Percentiles rank a stretch among this genome's conserved stretches.
These are phyloP conservation scores for Eugnorisma glareosa DNA, from an alignment of 2,888 invertebrate species.

Conservation along the genomic window DNA sequence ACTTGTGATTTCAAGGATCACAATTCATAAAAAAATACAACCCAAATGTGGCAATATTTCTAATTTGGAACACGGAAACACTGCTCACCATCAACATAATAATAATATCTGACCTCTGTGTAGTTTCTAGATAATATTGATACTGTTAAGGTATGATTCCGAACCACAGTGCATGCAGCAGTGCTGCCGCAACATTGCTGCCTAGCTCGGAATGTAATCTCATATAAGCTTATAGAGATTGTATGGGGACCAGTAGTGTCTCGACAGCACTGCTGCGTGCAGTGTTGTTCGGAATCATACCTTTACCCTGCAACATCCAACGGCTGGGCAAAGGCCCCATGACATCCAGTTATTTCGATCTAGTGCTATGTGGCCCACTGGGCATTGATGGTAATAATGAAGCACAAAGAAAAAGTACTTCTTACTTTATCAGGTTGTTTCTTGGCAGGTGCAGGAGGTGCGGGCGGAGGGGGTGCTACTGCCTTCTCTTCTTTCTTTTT, in stretches of 20 bases:
- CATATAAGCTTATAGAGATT: no score
- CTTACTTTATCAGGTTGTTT: constrained; percentile 85
- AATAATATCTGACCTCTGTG: background rate
- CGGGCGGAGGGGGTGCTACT: constrained; percentile 75
- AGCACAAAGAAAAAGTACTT: no score
- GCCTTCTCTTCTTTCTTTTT: constrained; percentile 86
- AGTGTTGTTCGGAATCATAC: no score
- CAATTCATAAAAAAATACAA: background rate
- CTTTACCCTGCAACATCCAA: background rate
- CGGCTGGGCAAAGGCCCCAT: background rate
- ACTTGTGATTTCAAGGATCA: background rate
- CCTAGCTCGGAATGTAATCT: no score
- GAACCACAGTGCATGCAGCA: no score
- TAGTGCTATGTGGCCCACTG: background rate
- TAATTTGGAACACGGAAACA: no score
- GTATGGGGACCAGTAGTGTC: no score
- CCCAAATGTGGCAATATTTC: background rate
- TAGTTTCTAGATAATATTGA: background rate
- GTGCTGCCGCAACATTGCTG: no score
- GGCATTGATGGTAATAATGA: background rate
- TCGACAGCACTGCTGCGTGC: no score
- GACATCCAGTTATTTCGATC: no score
- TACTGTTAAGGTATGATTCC: no score
- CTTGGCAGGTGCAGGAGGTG: constrained; percentile 73
- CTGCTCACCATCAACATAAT: background rate